These are phyloP conservation scores for Pogonomyrmex barbatus DNA, from an alignment of 1,140 invertebrate genomes.

Conservation along the genomic window DNA sequence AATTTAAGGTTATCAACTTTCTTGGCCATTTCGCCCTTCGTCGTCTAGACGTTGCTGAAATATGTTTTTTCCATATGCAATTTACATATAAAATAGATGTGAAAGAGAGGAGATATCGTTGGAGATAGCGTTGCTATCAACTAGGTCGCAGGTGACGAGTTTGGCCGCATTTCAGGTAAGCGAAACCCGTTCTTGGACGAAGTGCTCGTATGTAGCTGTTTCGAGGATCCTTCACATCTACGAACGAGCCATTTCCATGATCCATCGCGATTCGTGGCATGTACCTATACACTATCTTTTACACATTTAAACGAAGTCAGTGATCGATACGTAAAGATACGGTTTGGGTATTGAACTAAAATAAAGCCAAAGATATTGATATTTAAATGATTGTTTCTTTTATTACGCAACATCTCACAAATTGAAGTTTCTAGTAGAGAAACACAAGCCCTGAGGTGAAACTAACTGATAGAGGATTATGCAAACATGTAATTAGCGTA, in stretches of 20 bases:
- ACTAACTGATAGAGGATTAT: constrained; percentile 8
- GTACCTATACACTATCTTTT: not conserved
- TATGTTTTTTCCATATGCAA: constrained; percentile 55
- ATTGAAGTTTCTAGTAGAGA: not conserved
- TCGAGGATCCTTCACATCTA: constrained; percentile 3
- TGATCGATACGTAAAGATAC: not conserved
- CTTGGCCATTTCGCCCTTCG: not conserved
- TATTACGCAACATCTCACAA: not conserved
- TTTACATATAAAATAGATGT: constrained; percentile 81
- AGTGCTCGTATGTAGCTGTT: constrained; percentile 19
- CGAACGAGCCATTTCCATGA: constrained; percentile 28
- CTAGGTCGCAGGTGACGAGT: constrained; percentile 74
- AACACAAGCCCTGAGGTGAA: not conserved
- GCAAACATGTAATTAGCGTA: constrained; percentile 34
- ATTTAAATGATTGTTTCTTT: not conserved
- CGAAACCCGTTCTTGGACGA: constrained; percentile 59
- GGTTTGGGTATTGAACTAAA: not conserved
- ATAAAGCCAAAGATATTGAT: not conserved
- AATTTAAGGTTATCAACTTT: constrained; percentile 57
- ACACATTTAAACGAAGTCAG: not conserved
- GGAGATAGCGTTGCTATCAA: constrained; percentile 71
- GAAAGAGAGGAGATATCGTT: constrained; percentile 54
- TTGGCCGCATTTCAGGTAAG: constrained; percentile 76
- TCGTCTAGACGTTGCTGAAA: constrained; percentile 19
- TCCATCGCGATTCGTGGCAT: not conserved